Base-by-base conservation (phyloP, 2,797 vertebrate species). In the Dipus sagitta region DNA sequence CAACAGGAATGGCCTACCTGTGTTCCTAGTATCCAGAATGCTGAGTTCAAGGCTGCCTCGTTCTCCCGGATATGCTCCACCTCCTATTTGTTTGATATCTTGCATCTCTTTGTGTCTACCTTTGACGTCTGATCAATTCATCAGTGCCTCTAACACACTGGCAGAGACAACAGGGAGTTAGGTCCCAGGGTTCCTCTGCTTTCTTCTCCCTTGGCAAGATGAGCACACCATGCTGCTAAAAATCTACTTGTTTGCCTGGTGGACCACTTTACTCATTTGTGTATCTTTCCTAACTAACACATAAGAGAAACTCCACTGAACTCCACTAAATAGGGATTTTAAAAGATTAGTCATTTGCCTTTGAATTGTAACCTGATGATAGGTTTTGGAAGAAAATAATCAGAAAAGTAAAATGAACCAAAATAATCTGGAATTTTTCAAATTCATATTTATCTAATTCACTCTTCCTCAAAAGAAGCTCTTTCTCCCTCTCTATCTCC, bases 331-430 rank as follows among this genome's bases (percentile, higher is more conserved):
- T 65, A 78, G 32, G 74, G 47, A 80, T 67, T 13, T 68, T 72
- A 88, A 77, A 85, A 90, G 77, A 42, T 6, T 28, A 47, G 28
- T 86, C 14, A 17, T 64, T 54, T 30, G 47, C 7, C 42, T 93
- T 83, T 47, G 24, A 34, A 58, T 42, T 80, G 2, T 47, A 86
- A 80, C 10, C 30, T 52, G 24, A 24, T 86, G 52, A 64, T 38
- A 78, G 60, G 9, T 47, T 75, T 91, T 88, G 4, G 52, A 52
- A 23, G 30, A 76, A 87, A 92, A 85, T 89, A 64, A 96, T 86
- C 76, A 62, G 30, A 94, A 70, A 86, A 72, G 17, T 6, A 88
- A 89, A 82, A 75, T 79, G 24, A 90, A 83, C 12, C 86, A 93
- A 58, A 54, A 82, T 14, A 78, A 52, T 83, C 32, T 65, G 14